Base-by-base conservation (phyloP, 2,888 invertebrate genomes). In the Apamea monoglypha region DNA sequence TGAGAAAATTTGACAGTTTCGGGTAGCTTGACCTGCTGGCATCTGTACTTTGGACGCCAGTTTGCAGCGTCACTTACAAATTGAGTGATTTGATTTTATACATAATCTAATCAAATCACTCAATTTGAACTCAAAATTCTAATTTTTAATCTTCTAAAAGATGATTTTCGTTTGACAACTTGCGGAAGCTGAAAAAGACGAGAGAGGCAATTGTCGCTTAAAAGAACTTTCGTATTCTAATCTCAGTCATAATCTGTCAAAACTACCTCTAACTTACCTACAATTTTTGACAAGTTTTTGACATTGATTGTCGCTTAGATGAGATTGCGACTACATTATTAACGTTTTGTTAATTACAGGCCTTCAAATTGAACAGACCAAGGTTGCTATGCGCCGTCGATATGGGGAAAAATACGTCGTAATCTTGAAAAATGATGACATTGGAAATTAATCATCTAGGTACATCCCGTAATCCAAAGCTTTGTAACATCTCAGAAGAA, bases 401-500 rank as follows among this genome's bases (percentile, higher is more conserved):
- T 18, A 63, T 32, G 32, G 32, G 18, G 1, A 7, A 29, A 21
- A 29, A 40, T 40, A 36, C 7, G 21, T 64, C 29, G 5, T 8
- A 14, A 16, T 64, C 21, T 44, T 44, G 72, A 29, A 29, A 29
- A 72, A 66, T 40, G 16, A 66, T 1, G 21, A 66, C 8, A 66
- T 72, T 29, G 66, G 29, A 72, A 72, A 72, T 16, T 25, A 66
- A 73, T 67, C 25, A 44, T 29, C 16, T 25, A 8, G 8, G 16
- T 44, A 61, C 21, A 70, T 40, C 16, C 16, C n/a, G 18, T 53
- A 32, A 81, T 25, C 25, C 21, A 25, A 56, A 66, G 29, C 40
- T n/a, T 50, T 63, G 32, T 12, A 44, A 61, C 25, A 75, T 61
- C n/a, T 29, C 32, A 66, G 7, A 70, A 78, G 66, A 82, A 63